Evolutionary conservation across 2,888 invertebrate genomes (phyloP).

Genomic region (Trisateles emortualis): DNA sequence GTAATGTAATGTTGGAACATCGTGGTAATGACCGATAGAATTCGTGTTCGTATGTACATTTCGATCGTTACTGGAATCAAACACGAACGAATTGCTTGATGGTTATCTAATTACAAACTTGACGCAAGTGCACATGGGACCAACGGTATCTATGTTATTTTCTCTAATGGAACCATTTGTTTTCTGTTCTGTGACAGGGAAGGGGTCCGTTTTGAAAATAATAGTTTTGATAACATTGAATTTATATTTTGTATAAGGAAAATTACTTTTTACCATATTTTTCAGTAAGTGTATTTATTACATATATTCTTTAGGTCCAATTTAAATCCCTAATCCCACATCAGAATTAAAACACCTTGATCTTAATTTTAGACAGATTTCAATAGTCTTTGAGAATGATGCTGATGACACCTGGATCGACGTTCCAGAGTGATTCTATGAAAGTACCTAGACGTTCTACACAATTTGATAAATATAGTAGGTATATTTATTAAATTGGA

Average conservation of each 20-base stretch:
- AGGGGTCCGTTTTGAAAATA: conserved; percentile 51
- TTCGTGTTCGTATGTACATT: conserved; percentile 50
- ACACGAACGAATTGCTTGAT: conserved; percentile 74
- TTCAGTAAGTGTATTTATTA: too few species aligned
- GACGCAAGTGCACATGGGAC: conserved; percentile 75
- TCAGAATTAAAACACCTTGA: too few species aligned
- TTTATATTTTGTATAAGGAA: not conserved
- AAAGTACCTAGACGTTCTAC: too few species aligned
- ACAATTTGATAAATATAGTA: too few species aligned
- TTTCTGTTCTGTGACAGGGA: conserved; percentile 60
- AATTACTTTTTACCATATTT: not conserved
- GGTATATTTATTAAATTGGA: too few species aligned
- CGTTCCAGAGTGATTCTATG: too few species aligned
- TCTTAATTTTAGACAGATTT: too few species aligned
- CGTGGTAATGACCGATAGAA: conserved; percentile 50
- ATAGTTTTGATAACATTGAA: conserved; percentile 5
- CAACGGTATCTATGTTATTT: conserved; percentile 64
- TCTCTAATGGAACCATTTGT: conserved; percentile 72
- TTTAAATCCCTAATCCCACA: too few species aligned
- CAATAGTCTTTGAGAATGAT: too few species aligned
- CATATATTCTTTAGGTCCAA: too few species aligned
- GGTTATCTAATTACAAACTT: conserved; percentile 83
- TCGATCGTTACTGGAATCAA: conserved; percentile 71
- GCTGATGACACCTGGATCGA: too few species aligned
- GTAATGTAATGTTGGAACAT: conserved; percentile 59